Evolutionary conservation across 1,140 invertebrate species (phyloP).

Genomic region (Aphelenchoides avenae): DNA sequence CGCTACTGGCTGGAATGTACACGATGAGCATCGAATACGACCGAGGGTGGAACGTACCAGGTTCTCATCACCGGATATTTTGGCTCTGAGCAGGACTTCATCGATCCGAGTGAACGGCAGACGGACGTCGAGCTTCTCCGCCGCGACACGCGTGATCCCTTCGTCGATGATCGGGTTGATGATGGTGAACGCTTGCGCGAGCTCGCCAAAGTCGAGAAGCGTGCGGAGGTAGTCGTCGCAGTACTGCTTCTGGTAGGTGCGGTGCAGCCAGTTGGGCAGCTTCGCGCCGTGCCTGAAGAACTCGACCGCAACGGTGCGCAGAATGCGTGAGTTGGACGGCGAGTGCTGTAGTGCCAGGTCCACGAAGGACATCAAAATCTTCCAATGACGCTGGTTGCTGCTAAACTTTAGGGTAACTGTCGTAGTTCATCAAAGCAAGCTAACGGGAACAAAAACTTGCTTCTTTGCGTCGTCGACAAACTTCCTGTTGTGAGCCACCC

Average conservation of each 20-base stretch:
- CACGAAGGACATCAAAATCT: conserved; percentile 35
- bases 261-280: conserved; percentile 32
- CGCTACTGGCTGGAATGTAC: conserved; percentile 16
- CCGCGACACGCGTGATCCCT: conserved; percentile 16
- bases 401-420: too few relatives aligned
- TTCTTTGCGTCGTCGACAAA: conserved; percentile 15
- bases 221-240: conserved; percentile 32
- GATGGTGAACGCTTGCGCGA: conserved; percentile 25
- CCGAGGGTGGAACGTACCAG: conserved; percentile 20
- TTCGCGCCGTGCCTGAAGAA: conserved; percentile 24
- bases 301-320: conserved; percentile 28
- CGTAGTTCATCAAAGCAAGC: conserved; percentile 18
- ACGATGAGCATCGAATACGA: conserved; percentile 3
- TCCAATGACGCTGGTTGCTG: conserved; percentile 32
- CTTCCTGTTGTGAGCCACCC: conserved; percentile 17
- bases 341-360: conserved; percentile 27
- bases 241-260: conserved; percentile 23
- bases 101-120: conserved; percentile 32
- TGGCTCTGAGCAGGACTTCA: conserved; percentile 22
- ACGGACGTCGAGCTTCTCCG: conserved; percentile 19
- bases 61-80: conserved; percentile 8
- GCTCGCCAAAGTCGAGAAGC: conserved; percentile 39
- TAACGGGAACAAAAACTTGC: conserved; percentile 3
- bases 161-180: conserved; percentile 23
- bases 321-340: conserved; percentile 26